These are phyloP conservation scores for Meloidogyne floridensis DNA, from an alignment of 1,140 invertebrate species.

Conservation along the genomic window DNA sequence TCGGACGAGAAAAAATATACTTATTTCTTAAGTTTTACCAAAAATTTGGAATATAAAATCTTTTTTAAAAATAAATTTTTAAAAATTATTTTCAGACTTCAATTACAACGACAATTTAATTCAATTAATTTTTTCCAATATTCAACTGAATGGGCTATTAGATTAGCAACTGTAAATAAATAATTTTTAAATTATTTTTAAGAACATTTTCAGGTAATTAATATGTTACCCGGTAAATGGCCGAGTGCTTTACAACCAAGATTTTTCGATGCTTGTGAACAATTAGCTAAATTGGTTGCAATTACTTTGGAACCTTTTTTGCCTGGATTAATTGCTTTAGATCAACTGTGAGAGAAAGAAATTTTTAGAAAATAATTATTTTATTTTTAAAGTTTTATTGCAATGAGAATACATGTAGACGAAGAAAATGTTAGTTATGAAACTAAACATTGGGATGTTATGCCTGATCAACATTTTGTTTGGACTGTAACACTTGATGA, in stretches of 20 bases:
- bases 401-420: slow-evolving; percentile 28
- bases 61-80: not conserved
- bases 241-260: slow-evolving; percentile 33
- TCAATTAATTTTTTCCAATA: slow-evolving; percentile 32
- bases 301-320: slow-evolving; percentile 39
- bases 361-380: not conserved
- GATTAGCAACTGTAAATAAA: slow-evolving; percentile 29
- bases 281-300: slow-evolving; percentile 27
- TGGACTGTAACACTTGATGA: slow-evolving; percentile 40
- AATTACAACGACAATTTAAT: slow-evolving; percentile 25
- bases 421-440: slow-evolving; percentile 33
- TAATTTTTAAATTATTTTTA: not conserved
- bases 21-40: not conserved
- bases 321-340: slow-evolving; percentile 9
- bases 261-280: slow-evolving; percentile 44
- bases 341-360: slow-evolving; percentile 27
- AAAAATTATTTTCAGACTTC: slow-evolving; percentile 16
- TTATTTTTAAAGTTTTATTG: slow-evolving; percentile 18
- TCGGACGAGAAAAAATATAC: too few species aligned
- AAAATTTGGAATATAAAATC: not conserved
- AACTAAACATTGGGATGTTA: slow-evolving; percentile 27
- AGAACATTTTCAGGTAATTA: slow-evolving; percentile 27
- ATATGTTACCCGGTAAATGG: slow-evolving; percentile 41
- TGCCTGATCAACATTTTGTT: slow-evolving; percentile 32
- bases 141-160: slow-evolving; percentile 41